These are phyloP conservation scores for Caenorhabditis tropicalis DNA, from an alignment of 1,140 invertebrate species.

Conservation along the genomic window DNA sequence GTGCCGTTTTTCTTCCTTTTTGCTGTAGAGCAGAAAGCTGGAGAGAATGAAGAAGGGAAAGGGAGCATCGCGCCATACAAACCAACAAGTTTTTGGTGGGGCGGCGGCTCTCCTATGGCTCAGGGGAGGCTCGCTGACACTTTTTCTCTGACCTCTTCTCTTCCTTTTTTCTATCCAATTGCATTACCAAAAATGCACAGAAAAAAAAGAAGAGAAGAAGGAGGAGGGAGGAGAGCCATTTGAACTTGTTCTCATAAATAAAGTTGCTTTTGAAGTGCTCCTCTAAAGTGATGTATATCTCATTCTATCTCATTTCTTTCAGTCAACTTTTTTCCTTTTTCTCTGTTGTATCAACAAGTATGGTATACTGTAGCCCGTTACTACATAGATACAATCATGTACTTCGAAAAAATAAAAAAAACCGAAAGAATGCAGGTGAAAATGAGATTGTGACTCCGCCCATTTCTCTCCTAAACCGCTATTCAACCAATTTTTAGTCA, in stretches of 20 bases:
- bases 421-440: neutral
- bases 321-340: neutral
- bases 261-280: constrained; percentile 18
- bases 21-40: neutral
- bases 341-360: neutral
- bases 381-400: neutral
- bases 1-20: neutral
- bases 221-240: neutral
- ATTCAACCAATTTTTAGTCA: neutral
- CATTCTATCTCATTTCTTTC: neutral
- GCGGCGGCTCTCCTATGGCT: neutral
- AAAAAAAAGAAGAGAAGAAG: neutral
- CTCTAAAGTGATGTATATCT: constrained; percentile 1
- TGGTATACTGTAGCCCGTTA: neutral
- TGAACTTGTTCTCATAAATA: constrained; percentile 37
- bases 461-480: neutral
- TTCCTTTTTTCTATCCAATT: neutral
- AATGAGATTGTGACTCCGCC: neutral
- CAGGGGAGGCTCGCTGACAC: constrained; percentile 14
- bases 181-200: constrained; percentile 20
- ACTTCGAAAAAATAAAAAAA: neutral
- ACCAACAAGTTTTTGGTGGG: constrained; percentile 18
- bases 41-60: neutral
- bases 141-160: constrained; percentile 40
- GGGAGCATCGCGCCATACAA: neutral